phyloP scores from a whole-genome alignment of 2,888 invertebrate genomes.

The Nephrotoma appendiculata region DNA sequence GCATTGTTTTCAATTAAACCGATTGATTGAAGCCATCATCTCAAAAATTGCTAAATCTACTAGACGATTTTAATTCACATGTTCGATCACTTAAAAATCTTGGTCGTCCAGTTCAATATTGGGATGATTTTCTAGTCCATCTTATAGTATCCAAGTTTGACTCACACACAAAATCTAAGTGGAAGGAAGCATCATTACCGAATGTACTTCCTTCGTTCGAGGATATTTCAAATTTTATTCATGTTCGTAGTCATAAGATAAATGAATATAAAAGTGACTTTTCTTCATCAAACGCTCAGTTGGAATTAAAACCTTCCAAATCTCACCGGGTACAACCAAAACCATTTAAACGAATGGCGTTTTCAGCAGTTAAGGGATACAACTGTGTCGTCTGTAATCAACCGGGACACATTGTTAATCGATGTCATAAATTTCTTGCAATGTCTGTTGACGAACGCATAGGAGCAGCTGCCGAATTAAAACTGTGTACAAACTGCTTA shows the following conservation, averaged over 20 bases:
- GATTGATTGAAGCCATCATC: background rate
- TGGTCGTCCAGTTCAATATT: background rate
- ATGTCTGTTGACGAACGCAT: no score
- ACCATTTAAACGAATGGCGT: no score
- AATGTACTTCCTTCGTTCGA: background rate
- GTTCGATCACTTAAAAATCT: background rate
- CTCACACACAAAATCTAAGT: background rate
- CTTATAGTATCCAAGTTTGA: background rate
- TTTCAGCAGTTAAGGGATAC: no score
- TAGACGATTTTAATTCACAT: background rate
- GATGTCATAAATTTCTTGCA: no score
- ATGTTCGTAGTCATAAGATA: background rate
- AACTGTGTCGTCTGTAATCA: no score
- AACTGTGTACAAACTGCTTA: no score
- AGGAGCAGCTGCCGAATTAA: no score
- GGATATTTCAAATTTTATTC: background rate
- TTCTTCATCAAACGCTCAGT: no score
- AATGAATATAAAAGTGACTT: no score
- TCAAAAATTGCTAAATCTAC: background rate
- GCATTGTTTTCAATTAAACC: background rate
- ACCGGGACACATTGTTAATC: no score
- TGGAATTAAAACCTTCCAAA: no score
- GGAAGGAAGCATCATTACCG: background rate
- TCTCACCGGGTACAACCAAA: no score
- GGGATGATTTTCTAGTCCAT: background rate